Evolutionary conservation across 1,140 invertebrate genomes (phyloP).

Genomic region (Hydropsyche tenuis): DNA sequence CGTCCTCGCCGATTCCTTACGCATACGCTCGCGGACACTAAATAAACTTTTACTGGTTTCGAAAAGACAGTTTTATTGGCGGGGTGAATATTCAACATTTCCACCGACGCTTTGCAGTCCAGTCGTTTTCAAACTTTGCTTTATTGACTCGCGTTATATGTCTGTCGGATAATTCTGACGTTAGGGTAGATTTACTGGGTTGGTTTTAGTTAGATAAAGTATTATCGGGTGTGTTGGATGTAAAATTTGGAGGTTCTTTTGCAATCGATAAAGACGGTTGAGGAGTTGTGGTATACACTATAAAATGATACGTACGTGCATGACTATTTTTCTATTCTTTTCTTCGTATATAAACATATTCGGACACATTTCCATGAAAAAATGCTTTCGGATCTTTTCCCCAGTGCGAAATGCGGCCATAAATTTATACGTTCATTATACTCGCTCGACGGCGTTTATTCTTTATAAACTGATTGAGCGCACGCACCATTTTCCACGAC

Average conservation of each 20-base stretch:
- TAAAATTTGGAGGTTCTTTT: too few species aligned
- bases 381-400: slow-evolving; percentile 2
- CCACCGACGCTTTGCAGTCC: too few species aligned
- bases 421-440: slow-evolving; percentile 26
- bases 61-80: slow-evolving; percentile 24
- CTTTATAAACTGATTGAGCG: neutral
- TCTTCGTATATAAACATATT: slow-evolving; percentile 1
- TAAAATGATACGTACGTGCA: too few species aligned
- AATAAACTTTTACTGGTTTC: slow-evolving; percentile 7
- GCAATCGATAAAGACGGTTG: too few species aligned
- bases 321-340: neutral
- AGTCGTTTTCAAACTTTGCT: too few species aligned
- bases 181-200: too few species aligned
- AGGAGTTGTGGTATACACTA: too few species aligned
- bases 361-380: slow-evolving; percentile 23
- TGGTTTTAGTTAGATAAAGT: too few species aligned
- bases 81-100: slow-evolving; percentile 15
- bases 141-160: too few species aligned
- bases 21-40: neutral
- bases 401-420: neutral
- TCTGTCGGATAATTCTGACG: too few species aligned
- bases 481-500: slow-evolving; percentile 6
- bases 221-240: too few species aligned
- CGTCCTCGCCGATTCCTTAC: too few species aligned
- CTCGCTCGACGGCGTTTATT: slow-evolving; percentile 13